Evolutionary conservation across 2,113 vertebrate species (phyloP).

Genomic region (Callipepla californica): DNA sequence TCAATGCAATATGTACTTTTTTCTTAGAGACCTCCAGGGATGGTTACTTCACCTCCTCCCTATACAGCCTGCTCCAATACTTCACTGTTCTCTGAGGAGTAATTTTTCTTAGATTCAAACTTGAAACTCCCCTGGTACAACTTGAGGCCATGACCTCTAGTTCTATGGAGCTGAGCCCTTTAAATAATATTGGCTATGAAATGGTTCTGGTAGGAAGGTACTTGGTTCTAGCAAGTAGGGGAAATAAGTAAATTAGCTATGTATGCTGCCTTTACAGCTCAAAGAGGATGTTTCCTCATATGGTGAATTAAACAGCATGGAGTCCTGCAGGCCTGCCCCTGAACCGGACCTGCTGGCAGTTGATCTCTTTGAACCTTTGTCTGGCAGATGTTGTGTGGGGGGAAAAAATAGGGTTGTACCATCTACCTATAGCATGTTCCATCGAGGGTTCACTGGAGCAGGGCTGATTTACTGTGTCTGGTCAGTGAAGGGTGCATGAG

Average conservation of each 20-base stretch:
- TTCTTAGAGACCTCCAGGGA: no score
- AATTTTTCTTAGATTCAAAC: no score
- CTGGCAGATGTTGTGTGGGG: background rate
- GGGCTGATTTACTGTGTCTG: conserved; percentile 35
- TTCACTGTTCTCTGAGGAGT: no score
- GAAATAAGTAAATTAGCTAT: background rate
- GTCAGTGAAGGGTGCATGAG: background rate
- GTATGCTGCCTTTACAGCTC: background rate
- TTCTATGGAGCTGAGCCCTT: background rate
- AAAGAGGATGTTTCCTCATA: background rate
- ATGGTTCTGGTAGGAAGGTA: background rate
- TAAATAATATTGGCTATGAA: background rate
- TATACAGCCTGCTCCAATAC: no score
- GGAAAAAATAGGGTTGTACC: background rate
- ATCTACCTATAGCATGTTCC: background rate
- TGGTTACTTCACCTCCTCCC: no score
- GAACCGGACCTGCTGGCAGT: fast-evolving
- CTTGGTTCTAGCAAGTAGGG: background rate
- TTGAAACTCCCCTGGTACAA: no score
- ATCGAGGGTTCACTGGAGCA: conserved; percentile 13
- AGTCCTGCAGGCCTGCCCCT: background rate
- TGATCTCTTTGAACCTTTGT: background rate
- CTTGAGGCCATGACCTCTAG: no score
- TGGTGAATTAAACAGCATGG: background rate
- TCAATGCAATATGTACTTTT: no score